Percentiles rank a stretch among this genome's conserved stretches.
Conservation (phyloP, 2,113 vertebrate genomes). For the Pao palembangensis region DNA sequence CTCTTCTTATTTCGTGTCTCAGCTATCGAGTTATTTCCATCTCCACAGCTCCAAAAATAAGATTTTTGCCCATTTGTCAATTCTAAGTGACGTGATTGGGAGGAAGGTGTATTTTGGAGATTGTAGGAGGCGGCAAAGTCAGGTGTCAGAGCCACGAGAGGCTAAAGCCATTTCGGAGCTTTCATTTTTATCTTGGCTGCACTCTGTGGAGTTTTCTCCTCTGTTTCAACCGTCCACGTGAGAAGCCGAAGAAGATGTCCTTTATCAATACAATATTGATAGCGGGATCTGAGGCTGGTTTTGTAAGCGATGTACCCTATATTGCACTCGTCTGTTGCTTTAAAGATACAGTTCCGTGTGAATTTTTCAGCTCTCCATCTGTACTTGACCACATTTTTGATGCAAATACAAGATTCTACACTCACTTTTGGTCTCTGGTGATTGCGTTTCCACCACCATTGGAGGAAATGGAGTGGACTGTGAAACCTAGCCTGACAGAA, state of each 20-base stretch:
- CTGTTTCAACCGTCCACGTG: constrained; percentile 14
- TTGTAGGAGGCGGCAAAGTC: constrained; percentile 53
- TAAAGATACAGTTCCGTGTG: too few species aligned
- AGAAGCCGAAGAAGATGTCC: constrained; percentile 27
- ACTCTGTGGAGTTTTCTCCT: constrained; percentile 35
- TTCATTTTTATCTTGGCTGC: constrained; percentile 57
- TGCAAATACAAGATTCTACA: too few species aligned
- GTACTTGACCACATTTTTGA: too few species aligned
- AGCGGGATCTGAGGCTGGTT: constrained; percentile 7
- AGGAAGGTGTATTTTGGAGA: constrained; percentile 49
- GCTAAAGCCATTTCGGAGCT: constrained; percentile 55
- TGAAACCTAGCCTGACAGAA: too few species aligned
- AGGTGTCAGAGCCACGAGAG: constrained; percentile 57
- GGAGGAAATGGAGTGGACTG: too few species aligned
- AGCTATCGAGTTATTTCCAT: not conserved
- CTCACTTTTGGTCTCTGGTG: too few species aligned
- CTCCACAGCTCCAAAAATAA: constrained; percentile 19
- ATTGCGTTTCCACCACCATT: too few species aligned
- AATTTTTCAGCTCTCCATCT: too few species aligned
- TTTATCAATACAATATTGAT: constrained; percentile 29
- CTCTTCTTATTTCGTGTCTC: not conserved
- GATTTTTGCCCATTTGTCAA: constrained; percentile 34
- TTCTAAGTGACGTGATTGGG: constrained; percentile 46
- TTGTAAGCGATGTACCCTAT: constrained; percentile 10
- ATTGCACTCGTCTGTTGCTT: not conserved